Evolutionary conservation across 2,113 vertebrate species (phyloP), one percentile per base, ranked within the genome.

Genomic region (Zapornia atra): DNA sequence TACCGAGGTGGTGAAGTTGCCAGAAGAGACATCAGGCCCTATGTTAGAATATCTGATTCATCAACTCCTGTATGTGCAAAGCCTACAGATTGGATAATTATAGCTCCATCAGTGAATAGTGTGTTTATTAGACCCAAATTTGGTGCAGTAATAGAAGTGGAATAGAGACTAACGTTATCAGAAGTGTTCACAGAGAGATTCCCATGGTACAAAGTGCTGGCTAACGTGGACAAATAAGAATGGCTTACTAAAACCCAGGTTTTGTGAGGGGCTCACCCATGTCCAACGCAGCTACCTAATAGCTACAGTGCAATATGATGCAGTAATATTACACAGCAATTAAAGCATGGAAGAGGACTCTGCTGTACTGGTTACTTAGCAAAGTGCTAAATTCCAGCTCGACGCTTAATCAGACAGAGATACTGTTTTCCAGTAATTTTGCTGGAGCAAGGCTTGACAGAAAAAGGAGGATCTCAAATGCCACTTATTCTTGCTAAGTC

Each of bases 41-140:
- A 31, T 72, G 85, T 87, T 93, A 94, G 90, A 95, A 92, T 96
- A 95, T 76, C 76, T 90, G 89, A 95, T 91, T 95, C 93, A 97
- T 93, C 87, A 93, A 73, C 71, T 88, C 50, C 70, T 87, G 51
- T 91, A 89, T 97, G 93, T 94, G 91, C 77, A 96, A 96, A 97
- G 91, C 73, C 87, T 95, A 73, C 77, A 96, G 97, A 97, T 53
- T 95, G 92, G 84, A 93, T 95, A 96, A 97, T 96, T 96, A 94
- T 61, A 93, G 82, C 46, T 97, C 71, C 88, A 90, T 88, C 94
- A 95, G 71, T 61, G 54, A 95, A 86, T 92, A 92, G 89, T 64
- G 21, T 93, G 92, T 89, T 97, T 96, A 97, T 96, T 81, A 93
- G 72, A 91, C 77, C 48, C 66, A 96, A 87, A 95, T 94, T 86